Evolutionary conservation across 2,888 invertebrate species (phyloP).

Genomic region (Plusia festucae): DNA sequence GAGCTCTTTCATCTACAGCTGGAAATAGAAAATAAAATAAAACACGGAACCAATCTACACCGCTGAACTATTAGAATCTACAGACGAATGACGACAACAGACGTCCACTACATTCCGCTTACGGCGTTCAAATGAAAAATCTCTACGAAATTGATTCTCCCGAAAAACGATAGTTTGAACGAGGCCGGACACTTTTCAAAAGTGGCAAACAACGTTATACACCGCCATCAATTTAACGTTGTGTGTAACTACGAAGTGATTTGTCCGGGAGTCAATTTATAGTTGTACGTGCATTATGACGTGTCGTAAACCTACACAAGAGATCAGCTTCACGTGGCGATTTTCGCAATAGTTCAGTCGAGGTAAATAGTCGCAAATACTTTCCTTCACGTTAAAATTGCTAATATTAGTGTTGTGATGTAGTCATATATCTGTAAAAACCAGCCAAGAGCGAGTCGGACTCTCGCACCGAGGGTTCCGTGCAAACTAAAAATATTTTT

Average conservation of each 20-base stretch:
- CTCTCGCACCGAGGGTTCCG: no score
- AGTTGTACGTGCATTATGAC: slow-evolving; percentile 18
- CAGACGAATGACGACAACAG: slow-evolving; percentile 29
- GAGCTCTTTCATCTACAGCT: neutral
- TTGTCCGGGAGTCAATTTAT: slow-evolving; percentile 31
- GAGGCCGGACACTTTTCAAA: slow-evolving; percentile 37
- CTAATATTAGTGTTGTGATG: no score
- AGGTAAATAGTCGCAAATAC: neutral
- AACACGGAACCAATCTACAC: slow-evolving; percentile 25
- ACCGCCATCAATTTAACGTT: slow-evolving; percentile 25
- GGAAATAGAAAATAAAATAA: slow-evolving; percentile 20
- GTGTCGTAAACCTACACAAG: slow-evolving; percentile 10
- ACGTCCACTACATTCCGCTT: slow-evolving; percentile 47
- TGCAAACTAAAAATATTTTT: no score
- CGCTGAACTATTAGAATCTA: slow-evolving; percentile 46
- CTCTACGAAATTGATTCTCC: slow-evolving; percentile 42
- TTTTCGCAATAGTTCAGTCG: neutral
- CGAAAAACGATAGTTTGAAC: slow-evolving; percentile 46
- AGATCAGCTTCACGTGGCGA: neutral
- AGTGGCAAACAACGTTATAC: slow-evolving; percentile 32
- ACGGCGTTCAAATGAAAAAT: slow-evolving; percentile 44
- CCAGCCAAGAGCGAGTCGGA: no score
- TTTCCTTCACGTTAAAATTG: neutral
- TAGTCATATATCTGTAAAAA: neutral
- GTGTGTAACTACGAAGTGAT: slow-evolving; percentile 25